phyloP scores from a whole-genome alignment of 2,797 vertebrate species.

The Semotilus atromaculatus region DNA sequence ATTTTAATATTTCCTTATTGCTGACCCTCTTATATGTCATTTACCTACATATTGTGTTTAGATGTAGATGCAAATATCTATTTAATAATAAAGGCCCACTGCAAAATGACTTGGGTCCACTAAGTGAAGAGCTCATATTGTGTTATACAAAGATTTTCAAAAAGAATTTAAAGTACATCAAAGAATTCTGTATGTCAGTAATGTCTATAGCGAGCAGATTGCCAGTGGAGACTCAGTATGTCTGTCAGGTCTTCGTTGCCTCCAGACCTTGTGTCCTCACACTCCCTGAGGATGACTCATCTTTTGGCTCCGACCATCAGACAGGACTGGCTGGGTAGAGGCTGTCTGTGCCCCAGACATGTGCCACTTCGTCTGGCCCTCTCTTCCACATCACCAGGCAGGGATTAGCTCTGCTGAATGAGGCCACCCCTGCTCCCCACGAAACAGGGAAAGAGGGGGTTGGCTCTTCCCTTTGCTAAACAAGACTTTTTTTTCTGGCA shows the following conservation, averaged over 20 bases:
- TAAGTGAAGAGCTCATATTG: not conserved
- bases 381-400: conserved; percentile 54
- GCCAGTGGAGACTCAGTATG: conserved; percentile 50
- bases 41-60: not conserved
- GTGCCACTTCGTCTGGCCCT: conserved; percentile 61
- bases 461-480: conserved; percentile 25
- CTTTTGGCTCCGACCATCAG: conserved; percentile 59
- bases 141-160: not conserved
- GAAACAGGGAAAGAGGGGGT: conserved; percentile 35
- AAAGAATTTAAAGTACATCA: not conserved
- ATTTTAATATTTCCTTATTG: not conserved
- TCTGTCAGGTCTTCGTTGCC: conserved; percentile 58
- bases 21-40: not conserved
- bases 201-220: conserved; percentile 50
- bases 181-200: conserved; percentile 24
- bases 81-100: not conserved
- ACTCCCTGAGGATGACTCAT: conserved; percentile 64
- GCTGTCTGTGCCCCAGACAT: conserved; percentile 60
- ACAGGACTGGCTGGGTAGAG: conserved; percentile 61
- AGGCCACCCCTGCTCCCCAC: conserved; percentile 34
- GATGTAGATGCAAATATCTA: not conserved
- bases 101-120: not conserved
- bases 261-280: conserved; percentile 64
- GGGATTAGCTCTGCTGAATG: conserved; percentile 46
- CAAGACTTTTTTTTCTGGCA: conserved; percentile 18